These are phyloP conservation scores for Exaiptasia diaphana DNA, from an alignment of 64 coral and sea anemone species.

Conservation along the genomic window DNA sequence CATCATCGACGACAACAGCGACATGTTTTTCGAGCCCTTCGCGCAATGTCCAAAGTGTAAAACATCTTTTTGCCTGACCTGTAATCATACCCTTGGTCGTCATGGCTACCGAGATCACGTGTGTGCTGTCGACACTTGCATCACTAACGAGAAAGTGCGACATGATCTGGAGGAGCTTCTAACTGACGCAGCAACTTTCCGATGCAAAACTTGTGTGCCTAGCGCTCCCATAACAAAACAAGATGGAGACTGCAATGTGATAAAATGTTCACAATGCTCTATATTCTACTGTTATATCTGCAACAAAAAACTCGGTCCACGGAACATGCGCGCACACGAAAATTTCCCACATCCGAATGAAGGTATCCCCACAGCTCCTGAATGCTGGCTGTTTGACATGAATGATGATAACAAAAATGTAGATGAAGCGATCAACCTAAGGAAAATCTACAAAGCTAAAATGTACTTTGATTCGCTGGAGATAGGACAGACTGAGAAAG, in stretches of 20 bases:
- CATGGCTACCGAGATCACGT: constrained; percentile 35
- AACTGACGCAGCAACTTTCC: neutral
- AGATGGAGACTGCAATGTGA: constrained; percentile 26
- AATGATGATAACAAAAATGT: neutral
- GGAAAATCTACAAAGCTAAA: neutral
- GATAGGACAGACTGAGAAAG: constrained; percentile 14
- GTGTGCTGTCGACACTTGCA: neutral
- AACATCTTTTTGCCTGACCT: constrained; percentile 13
- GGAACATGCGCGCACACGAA: constrained; percentile 9
- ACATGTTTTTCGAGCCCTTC: constrained; percentile 17
- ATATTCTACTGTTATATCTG: constrained; percentile 52
- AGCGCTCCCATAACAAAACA: neutral
- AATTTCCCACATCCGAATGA: constrained; percentile 40
- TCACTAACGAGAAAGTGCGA: neutral
- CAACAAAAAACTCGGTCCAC: neutral
- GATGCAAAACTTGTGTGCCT: neutral
- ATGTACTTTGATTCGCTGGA: neutral
- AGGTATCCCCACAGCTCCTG: neutral
- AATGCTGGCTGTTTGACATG: constrained; percentile 43
- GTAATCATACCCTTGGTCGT: neutral
- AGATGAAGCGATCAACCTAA: neutral
- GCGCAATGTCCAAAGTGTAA: neutral
- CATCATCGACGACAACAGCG: neutral
- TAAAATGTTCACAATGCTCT: neutral
- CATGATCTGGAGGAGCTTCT: neutral